Evolutionary conservation across 2,113 vertebrate genomes (phyloP).

Genomic region (Polyodon spathula): DNA sequence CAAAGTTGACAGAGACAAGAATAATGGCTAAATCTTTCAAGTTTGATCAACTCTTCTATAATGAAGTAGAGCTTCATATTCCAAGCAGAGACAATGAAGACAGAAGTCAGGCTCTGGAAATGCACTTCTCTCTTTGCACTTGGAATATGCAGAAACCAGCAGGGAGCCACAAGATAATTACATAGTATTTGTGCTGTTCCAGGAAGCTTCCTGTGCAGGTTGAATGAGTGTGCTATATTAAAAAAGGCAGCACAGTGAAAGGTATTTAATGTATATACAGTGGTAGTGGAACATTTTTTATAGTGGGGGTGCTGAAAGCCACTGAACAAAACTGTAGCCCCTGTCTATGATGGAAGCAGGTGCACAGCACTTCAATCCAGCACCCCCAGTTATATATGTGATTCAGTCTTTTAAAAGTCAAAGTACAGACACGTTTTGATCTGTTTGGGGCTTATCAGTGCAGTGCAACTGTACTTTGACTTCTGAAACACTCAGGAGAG

Average conservation of each 20-base stretch:
- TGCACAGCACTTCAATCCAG: too few relatives aligned
- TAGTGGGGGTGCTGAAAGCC: too few relatives aligned
- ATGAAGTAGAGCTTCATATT: slow-evolving; percentile 83
- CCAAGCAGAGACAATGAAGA: slow-evolving; percentile 77
- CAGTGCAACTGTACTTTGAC: too few relatives aligned
- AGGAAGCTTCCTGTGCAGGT: slow-evolving; percentile 72
- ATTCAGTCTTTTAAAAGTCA: too few relatives aligned
- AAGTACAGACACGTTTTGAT: too few relatives aligned
- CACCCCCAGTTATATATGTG: too few relatives aligned
- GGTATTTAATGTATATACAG: slow-evolving; percentile 90
- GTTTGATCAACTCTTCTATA: slow-evolving; percentile 85
- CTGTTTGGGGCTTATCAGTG: too few relatives aligned
- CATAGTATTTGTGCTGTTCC: slow-evolving; percentile 84
- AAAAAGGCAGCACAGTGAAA: slow-evolving; percentile 79
- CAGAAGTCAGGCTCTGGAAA: slow-evolving; percentile 70
- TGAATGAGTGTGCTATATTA: slow-evolving; percentile 73
- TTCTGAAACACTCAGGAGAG: too few relatives aligned
- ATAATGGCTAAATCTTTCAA: slow-evolving; percentile 89
- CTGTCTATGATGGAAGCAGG: too few relatives aligned
- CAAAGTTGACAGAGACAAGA: slow-evolving; percentile 79
- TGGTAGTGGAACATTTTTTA: too few relatives aligned
- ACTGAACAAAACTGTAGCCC: too few relatives aligned
- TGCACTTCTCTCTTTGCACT: slow-evolving; percentile 70
- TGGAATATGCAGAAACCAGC: slow-evolving; percentile 81
- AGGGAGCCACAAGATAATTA: slow-evolving; percentile 82